A percentile compares a stretch with the other conserved stretches of the same genome.
These are phyloP conservation scores for Metellina segmentata DNA, from an alignment of 2,888 invertebrate genomes.

Conservation along the genomic window DNA sequence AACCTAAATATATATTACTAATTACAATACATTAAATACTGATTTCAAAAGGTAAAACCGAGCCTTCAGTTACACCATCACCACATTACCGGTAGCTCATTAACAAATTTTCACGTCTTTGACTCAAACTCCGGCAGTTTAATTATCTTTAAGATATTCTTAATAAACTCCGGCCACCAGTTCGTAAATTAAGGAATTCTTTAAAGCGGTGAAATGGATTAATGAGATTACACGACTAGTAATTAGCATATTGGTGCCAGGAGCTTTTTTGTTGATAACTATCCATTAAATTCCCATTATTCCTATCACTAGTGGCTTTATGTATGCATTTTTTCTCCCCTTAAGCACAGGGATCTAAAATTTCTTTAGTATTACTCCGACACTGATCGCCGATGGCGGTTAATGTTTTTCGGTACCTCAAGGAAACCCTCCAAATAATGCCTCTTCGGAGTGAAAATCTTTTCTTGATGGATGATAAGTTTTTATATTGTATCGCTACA, in stretches of 20 bases:
- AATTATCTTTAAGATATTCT: slow-evolving; percentile 38
- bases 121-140: not conserved
- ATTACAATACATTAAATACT: not conserved
- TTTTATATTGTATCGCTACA: slow-evolving; percentile 29
- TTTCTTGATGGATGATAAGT: slow-evolving; percentile 34
- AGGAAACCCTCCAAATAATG: not conserved
- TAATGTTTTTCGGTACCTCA: not conserved
- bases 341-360: not conserved
- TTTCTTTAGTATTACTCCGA: slow-evolving; percentile 15
- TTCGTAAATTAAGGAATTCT: slow-evolving; percentile 44
- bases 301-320: slow-evolving; percentile 4
- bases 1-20: no score
- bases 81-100: not conserved
- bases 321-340: not conserved
- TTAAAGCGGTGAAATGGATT: slow-evolving; percentile 36
- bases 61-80: not conserved
- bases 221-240: slow-evolving; percentile 39
- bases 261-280: not conserved
- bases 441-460: not conserved
- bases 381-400: not conserved
- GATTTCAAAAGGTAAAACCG: not conserved
- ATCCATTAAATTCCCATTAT: slow-evolving; percentile 41
- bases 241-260: slow-evolving; percentile 39
- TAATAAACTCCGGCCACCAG: slow-evolving; percentile 30
- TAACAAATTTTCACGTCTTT: slow-evolving; percentile 22